These are phyloP conservation scores for Drosophila suzukii DNA, from an alignment of 1,140 invertebrate species.

Conservation along the genomic window DNA sequence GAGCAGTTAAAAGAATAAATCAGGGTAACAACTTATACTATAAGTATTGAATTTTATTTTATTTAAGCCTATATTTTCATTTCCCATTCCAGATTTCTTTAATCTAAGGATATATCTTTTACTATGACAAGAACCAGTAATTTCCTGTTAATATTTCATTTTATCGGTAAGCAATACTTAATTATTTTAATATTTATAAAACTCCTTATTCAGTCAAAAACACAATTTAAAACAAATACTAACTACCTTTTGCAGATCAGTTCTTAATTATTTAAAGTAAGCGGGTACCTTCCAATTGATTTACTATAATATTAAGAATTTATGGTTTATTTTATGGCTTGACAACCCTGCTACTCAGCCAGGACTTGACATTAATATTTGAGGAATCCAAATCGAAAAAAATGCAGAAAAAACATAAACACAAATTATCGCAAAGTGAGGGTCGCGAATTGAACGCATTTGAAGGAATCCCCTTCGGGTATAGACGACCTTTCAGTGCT, in stretches of 20 bases:
- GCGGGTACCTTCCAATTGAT: not conserved
- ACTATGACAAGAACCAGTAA: no score
- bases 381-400: constrained; percentile 28
- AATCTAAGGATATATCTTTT: no score
- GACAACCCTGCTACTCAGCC: constrained; percentile 32
- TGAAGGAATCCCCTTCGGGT: constrained; percentile 25
- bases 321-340: not conserved
- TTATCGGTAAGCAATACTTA: not conserved
- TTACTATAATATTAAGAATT: not conserved
- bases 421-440: constrained; percentile 59
- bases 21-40: no score
- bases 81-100: no score
- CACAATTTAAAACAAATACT: no score
- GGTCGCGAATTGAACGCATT: constrained; percentile 60
- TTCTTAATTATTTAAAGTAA: not conserved
- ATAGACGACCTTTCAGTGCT: constrained; percentile 5
- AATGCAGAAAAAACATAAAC: constrained; percentile 43
- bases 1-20: not conserved
- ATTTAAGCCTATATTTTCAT: no score
- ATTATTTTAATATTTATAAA: no score
- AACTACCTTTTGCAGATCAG: no score
- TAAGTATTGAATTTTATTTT: no score
- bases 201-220: no score
- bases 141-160: no score
- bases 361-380: constrained; percentile 61